phyloP scores from a whole-genome alignment of 2,888 invertebrate species.

The Drosophila leonis region DNA sequence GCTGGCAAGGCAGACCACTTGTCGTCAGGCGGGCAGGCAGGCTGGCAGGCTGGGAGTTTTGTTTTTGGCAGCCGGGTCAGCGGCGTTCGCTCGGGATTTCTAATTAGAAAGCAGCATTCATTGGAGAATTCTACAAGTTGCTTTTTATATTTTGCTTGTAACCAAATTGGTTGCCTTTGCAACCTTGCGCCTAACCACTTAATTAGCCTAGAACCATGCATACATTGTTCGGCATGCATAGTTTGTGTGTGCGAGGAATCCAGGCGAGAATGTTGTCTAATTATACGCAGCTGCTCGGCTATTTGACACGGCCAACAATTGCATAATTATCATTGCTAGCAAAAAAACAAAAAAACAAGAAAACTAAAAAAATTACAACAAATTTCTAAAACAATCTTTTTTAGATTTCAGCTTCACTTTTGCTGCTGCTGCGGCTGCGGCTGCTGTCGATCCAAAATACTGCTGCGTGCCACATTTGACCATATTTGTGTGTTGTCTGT shows the following conservation, averaged over 20 bases:
- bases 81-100: conserved; percentile 42
- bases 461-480: conserved; percentile 77
- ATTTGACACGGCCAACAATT: conserved; percentile 53
- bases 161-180: conserved; percentile 26
- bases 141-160: background rate
- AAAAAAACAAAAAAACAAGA: background rate
- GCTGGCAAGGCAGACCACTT: conserved; percentile 76
- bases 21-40: conserved; percentile 57
- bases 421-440: background rate
- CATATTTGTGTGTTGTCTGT: conserved; percentile 58
- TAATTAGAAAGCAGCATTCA: conserved; percentile 58
- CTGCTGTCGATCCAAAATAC: conserved; percentile 48
- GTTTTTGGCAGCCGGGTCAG: conserved; percentile 20
- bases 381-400: conserved; percentile 31
- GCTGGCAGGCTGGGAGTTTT: conserved; percentile 13
- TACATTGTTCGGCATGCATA: background rate
- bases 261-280: conserved; percentile 57
- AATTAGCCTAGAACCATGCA: conserved; percentile 43
- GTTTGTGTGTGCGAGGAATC: conserved; percentile 32
- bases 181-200: conserved; percentile 62
- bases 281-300: conserved; percentile 55
- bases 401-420: conserved; percentile 21
- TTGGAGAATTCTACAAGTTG: conserved; percentile 39
- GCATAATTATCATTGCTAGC: conserved; percentile 56
- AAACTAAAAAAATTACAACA: background rate